Evolutionary conservation across 2,113 vertebrate genomes (phyloP), one percentile per base, ranked within the genome.

Genomic region (Dicentrarchus labrax): DNA sequence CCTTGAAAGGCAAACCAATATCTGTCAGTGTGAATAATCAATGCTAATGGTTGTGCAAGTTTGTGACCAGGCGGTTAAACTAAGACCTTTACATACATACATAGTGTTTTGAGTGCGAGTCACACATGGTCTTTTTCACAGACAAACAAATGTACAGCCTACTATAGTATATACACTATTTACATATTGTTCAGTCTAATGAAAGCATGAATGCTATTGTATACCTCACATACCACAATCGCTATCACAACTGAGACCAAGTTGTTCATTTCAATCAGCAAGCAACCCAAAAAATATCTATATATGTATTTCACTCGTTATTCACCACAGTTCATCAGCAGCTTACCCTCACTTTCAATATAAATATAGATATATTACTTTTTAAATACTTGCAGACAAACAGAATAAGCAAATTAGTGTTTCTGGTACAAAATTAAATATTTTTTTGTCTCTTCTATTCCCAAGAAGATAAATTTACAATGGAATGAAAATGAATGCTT

Each of bases 391-490:
- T 83, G 69, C 50, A 87, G 50, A 87, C 30, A 64, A 60, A 84
- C 38, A 77, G 13, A 78, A 76, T 71, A 70, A 85, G 69, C 84
- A 89, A 83, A 84, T 84, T 67, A 83, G 56, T 43, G 41, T 60
- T 78, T 71, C 85, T 56, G 36, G 53, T 91, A 93, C 17, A 93
- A 93, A 93, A 91, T 91, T 76, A 86, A 91, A 89, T 83, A 84
- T 76, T 70, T 79, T 67, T 77, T 73, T 67, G 36, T 41, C 17
- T 51, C 13, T 30, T 69, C 71, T 57, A 65, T 78, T 8, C 11
- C 38, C 50, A 54, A 51, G 3, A 70, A 57, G 16, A 72, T 4
- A 69, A 78, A 66, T 72, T 38, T 16, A 74, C 8, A 76, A 5
- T 73, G 41, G 41, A 74, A 82, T 72, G 45, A 60, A 72, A 71